These are phyloP conservation scores for Thalassophryne amazonica DNA, from an alignment of 2,797 vertebrate genomes.

Conservation along the genomic window DNA sequence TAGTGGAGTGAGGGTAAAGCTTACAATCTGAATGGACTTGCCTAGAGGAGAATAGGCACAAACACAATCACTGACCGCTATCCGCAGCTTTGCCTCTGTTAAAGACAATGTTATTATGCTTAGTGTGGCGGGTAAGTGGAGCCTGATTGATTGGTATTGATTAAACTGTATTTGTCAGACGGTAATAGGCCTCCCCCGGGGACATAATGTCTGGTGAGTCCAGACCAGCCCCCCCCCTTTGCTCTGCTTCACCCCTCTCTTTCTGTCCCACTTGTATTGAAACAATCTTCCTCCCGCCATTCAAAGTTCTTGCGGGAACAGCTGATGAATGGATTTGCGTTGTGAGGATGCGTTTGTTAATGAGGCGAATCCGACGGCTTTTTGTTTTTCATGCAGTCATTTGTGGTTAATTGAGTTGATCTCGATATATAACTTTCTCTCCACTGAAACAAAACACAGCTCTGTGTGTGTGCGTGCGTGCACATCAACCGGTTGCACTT, in stretches of 20 bases:
- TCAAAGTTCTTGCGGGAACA: background rate
- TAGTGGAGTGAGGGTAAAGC: slow-evolving; percentile 16
- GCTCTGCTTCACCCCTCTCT: slow-evolving; percentile 22
- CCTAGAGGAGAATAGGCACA: slow-evolving; percentile 25
- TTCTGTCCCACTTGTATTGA: slow-evolving; percentile 29
- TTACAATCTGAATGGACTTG: slow-evolving; percentile 42
- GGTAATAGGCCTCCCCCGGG: slow-evolving; percentile 56
- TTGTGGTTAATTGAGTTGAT: background rate
- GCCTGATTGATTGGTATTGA: slow-evolving; percentile 74
- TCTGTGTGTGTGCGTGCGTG: slow-evolving; percentile 16
- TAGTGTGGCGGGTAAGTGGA: slow-evolving; percentile 51
- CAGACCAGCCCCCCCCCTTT: slow-evolving; percentile 2
- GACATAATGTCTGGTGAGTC: slow-evolving; percentile 49
- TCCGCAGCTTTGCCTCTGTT: slow-evolving; percentile 2
- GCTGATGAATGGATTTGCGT: background rate
- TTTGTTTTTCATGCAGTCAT: background rate
- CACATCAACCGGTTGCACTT: too few relatives aligned
- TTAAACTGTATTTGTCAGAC: slow-evolving; percentile 62
- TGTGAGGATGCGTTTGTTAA: background rate
- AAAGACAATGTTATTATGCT: slow-evolving; percentile 40
- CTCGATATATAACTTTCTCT: background rate
- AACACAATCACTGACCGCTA: slow-evolving; percentile 30
- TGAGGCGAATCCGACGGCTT: background rate
- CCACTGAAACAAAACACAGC: too few relatives aligned
- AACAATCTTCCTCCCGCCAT: background rate